Conservation (phyloP, 2,797 vertebrate genomes). For the Leucoraja ocellata region DNA sequence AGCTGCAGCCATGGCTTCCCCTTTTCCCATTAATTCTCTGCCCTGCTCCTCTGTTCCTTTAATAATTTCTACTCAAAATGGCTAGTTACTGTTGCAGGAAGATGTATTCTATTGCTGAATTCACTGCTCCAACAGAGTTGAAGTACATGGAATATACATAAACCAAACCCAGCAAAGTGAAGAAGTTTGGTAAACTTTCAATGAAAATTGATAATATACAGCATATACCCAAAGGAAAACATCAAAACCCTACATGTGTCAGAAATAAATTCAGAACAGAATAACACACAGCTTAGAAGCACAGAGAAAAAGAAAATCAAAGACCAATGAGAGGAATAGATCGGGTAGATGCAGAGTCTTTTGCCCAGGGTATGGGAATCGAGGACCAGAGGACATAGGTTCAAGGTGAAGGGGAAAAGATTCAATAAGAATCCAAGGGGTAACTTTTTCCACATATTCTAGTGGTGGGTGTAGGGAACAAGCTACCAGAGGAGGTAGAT, state of each 20-base stretch:
- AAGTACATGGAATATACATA: background rate
- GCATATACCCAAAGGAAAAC: slow-evolving; percentile 11
- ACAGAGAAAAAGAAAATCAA: background rate
- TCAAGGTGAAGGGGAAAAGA: too few relatives aligned
- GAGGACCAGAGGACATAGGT: too few relatives aligned
- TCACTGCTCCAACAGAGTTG: background rate
- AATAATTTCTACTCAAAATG: background rate
- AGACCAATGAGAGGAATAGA: background rate
- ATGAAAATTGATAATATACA: background rate
- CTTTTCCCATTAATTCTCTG: background rate
- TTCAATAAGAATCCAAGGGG: too few relatives aligned
- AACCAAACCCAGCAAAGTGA: background rate
- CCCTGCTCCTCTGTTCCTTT: background rate
- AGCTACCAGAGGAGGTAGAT: too few relatives aligned
- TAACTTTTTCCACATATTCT: too few relatives aligned
- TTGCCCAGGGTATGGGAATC: too few relatives aligned
- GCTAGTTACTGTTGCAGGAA: background rate
- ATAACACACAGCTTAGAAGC: background rate
- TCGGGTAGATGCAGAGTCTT: too few relatives aligned
- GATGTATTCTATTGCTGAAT: background rate
- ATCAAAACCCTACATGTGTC: background rate
- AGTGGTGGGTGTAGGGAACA: too few relatives aligned
- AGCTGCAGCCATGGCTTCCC: background rate
- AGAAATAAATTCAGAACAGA: background rate
- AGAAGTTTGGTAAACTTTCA: background rate